These are phyloP conservation scores for Otis tarda DNA, from an alignment of 2,113 vertebrate genomes.

Conservation along the genomic window DNA sequence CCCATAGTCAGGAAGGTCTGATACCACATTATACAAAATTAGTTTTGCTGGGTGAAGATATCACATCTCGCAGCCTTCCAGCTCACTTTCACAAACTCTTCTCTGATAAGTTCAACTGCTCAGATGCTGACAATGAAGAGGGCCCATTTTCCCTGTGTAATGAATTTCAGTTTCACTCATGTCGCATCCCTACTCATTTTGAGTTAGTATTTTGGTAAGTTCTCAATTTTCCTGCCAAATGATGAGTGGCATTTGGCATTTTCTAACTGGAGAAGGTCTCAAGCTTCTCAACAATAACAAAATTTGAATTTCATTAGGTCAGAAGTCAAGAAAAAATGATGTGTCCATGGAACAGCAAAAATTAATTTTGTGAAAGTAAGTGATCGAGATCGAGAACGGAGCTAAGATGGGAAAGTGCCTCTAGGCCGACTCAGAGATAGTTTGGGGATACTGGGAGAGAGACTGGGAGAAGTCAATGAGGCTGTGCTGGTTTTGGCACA, in stretches of 20 bases:
- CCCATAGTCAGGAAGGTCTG: background rate
- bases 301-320: background rate
- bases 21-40: background rate
- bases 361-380: background rate
- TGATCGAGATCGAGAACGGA: background rate
- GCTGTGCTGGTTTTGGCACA: no score
- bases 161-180: background rate
- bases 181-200: fast-evolving
- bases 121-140: background rate
- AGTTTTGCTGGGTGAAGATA: fast-evolving
- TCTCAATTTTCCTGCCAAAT: background rate
- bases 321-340: background rate
- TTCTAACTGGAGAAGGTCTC: background rate
- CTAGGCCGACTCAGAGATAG: background rate
- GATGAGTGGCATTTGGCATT: background rate
- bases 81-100: background rate
- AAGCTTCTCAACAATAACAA: background rate
- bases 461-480: background rate
- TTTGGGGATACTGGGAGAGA: background rate
- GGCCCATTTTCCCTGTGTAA: background rate
- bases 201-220: background rate
- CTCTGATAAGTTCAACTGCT: background rate
- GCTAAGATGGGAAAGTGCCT: background rate
- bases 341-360: background rate
- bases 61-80: background rate